A percentile compares a stretch with the other conserved stretches of the same genome.
phyloP scores from a whole-genome alignment of 1,140 invertebrate species.

The Cydia splendana region DNA sequence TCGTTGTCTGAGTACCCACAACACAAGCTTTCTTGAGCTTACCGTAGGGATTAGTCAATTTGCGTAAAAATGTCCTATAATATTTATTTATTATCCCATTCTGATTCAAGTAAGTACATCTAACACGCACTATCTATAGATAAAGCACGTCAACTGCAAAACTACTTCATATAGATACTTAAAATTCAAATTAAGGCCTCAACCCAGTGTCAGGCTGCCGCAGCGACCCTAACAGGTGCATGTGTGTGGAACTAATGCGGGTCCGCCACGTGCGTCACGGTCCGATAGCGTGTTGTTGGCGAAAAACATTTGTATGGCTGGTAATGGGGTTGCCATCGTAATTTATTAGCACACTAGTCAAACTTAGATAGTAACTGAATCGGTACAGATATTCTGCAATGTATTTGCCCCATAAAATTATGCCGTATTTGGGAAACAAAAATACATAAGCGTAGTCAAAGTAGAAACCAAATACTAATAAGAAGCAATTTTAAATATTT shows the following conservation, averaged over 20 bases:
- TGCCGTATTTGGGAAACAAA: background rate
- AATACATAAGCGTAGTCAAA: background rate
- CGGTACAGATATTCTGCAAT: background rate
- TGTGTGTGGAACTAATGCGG: slow-evolving; percentile 66
- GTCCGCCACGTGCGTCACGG: slow-evolving; percentile 43
- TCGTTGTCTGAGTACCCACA: no score
- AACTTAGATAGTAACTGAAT: background rate
- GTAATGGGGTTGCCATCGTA: slow-evolving; percentile 13
- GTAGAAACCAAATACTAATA: no score
- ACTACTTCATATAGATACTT: slow-evolving; percentile 39
- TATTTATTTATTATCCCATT: no score
- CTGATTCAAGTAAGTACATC: slow-evolving; percentile 26
- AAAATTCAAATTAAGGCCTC: slow-evolving; percentile 44
- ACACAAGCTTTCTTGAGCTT: no score
- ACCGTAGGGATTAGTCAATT: no score
- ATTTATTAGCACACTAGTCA: slow-evolving; percentile 7
- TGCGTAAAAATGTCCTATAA: no score
- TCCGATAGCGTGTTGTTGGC: slow-evolving; percentile 40
- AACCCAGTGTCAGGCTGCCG: slow-evolving; percentile 55
- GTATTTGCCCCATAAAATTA: background rate
- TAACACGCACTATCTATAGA: background rate
- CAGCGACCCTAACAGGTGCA: slow-evolving; percentile 51
- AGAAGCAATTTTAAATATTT: no score
- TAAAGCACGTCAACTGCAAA: background rate
- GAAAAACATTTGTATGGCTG: slow-evolving; percentile 42